phyloP scores from a whole-genome alignment of 2,797 vertebrate genomes.

The Sebastes glaucus region DNA sequence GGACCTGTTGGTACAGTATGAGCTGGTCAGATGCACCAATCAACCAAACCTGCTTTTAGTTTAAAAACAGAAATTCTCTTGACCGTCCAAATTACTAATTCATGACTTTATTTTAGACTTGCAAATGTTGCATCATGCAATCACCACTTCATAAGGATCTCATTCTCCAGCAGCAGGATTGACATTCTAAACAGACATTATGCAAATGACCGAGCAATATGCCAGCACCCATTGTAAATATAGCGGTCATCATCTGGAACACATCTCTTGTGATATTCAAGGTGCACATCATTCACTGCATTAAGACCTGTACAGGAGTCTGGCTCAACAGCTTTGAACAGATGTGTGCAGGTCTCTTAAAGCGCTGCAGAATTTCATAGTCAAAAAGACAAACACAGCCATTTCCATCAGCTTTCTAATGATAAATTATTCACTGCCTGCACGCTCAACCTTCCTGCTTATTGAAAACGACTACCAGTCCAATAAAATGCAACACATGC shows the following conservation, averaged over 20 bases:
- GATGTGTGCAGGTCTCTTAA: constrained; percentile 5
- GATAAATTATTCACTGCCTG: constrained; percentile 20
- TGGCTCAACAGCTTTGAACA: not conserved
- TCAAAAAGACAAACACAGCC: constrained; percentile 8
- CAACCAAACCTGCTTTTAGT: not conserved
- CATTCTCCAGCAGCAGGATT: not conserved
- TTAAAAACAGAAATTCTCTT: not conserved
- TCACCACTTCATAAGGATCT: not conserved
- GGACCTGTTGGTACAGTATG: not conserved
- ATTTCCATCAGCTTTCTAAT: constrained; percentile 15
- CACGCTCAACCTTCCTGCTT: not conserved
- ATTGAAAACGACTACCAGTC: not conserved
- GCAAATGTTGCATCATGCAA: not conserved
- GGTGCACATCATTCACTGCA: not conserved
- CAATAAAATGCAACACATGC: not conserved
- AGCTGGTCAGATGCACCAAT: not conserved
- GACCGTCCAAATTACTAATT: not conserved
- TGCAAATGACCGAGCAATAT: not conserved
- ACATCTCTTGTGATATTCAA: not conserved
- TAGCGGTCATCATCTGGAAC: not conserved
- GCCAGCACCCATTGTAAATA: not conserved
- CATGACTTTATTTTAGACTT: not conserved
- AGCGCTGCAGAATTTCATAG: not conserved
- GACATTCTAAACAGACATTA: not conserved
- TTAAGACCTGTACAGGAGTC: not conserved